Evolutionary conservation across 2,797 vertebrate genomes (phyloP).

Genomic region (Rhinophrynus dorsalis): DNA sequence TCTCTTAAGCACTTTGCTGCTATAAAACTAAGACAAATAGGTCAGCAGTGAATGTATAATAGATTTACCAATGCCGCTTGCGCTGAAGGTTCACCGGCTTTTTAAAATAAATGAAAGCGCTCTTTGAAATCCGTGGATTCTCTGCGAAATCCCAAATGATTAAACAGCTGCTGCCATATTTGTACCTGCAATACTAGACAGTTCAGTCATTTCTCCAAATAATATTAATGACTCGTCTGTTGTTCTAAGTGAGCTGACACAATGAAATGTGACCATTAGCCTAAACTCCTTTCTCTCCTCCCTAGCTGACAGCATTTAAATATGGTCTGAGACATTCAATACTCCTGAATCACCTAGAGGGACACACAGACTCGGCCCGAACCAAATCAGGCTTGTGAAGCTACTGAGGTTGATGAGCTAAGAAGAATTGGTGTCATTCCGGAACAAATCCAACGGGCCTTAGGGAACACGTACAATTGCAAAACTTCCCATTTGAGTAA

Average conservation of each 20-base stretch:
- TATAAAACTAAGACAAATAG: conserved; percentile 11
- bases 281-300: neutral
- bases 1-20: conserved; percentile 27
- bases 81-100: neutral
- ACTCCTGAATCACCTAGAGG: neutral
- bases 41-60: conserved; percentile 12
- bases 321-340: neutral
- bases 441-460: no score
- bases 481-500: no score
- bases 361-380: no score
- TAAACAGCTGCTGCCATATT: conserved; percentile 33
- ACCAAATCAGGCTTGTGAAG: no score
- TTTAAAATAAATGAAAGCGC: conserved; percentile 11
- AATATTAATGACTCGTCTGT: conserved; percentile 26
- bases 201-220: neutral
- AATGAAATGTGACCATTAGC: neutral
- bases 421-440: no score
- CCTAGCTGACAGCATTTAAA: neutral
- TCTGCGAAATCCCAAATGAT: conserved; percentile 13
- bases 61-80: conserved; percentile 2
- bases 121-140: conserved; percentile 3
- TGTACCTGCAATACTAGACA: conserved; percentile 27
- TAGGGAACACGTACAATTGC: no score
- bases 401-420: no score
- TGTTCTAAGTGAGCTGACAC: conserved; percentile 7